A percentile compares a stretch with the other conserved stretches of the same genome.
Evolutionary conservation across 2,888 invertebrate species (phyloP).

Genomic region (Chrysina gloriosa): DNA sequence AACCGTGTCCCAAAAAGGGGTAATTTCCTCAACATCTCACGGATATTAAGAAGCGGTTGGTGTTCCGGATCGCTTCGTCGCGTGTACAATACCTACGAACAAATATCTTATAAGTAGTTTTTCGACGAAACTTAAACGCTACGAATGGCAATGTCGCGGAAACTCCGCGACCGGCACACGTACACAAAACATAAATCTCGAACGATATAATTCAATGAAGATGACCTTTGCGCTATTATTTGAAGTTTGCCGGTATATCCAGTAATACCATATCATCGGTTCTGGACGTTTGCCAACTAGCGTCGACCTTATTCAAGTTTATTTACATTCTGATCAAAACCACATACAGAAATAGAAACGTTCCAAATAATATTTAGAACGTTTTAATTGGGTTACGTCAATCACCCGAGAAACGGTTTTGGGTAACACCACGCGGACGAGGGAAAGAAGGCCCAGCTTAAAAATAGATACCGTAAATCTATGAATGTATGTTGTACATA

Average conservation of each 20-base stretch:
- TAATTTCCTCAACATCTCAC: too few relatives aligned
- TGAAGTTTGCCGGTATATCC: constrained; percentile 28
- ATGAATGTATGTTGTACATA: neutral
- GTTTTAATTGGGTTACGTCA: constrained; percentile 34
- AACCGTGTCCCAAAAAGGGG: too few relatives aligned
- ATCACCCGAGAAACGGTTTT: constrained; percentile 1
- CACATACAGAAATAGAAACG: constrained; percentile 28
- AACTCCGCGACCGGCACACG: neutral
- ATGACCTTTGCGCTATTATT: constrained; percentile 30
- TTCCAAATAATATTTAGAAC: constrained; percentile 28
- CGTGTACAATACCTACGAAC: too few relatives aligned
- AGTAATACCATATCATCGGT: constrained; percentile 2
- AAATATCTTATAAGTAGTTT: too few relatives aligned
- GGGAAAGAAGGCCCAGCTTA: neutral
- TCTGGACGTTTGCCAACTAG: constrained; percentile 35
- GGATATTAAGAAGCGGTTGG: too few relatives aligned
- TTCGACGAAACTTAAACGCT: too few relatives aligned
- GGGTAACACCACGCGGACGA: neutral
- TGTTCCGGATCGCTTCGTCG: too few relatives aligned
- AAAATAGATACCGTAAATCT: neutral
- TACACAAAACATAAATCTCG: constrained; percentile 21
- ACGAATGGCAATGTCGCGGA: neutral
- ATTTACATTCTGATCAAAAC: constrained; percentile 40
- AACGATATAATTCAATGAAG: constrained; percentile 19
- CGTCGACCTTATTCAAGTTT: constrained; percentile 42